Evolutionary conservation across 2,888 invertebrate species (phyloP).

Genomic region (Busseola fusca): DNA sequence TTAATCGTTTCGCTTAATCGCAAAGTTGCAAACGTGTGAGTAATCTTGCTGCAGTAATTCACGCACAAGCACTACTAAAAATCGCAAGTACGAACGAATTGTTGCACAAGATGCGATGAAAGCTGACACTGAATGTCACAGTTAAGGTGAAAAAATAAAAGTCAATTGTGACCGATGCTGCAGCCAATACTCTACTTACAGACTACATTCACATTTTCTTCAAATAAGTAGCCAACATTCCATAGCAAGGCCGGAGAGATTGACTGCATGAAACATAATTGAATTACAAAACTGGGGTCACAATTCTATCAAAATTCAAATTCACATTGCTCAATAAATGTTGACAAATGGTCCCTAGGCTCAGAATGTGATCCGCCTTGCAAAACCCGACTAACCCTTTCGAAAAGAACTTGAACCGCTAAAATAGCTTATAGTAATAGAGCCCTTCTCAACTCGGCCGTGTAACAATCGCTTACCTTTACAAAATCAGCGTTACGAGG

Average conservation of each 20-base stretch:
- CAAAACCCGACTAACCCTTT: slow-evolving; percentile 79
- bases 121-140: slow-evolving; percentile 31
- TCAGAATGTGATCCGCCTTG: slow-evolving; percentile 82
- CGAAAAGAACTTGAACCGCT: slow-evolving; percentile 70
- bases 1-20: slow-evolving; percentile 60
- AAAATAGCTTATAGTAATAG: slow-evolving; percentile 70
- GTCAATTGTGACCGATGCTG: slow-evolving; percentile 23
- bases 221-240: slow-evolving; percentile 55
- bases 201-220: slow-evolving; percentile 62
- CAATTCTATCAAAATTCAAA: slow-evolving; percentile 66
- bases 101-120: slow-evolving; percentile 44
- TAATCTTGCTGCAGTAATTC: slow-evolving; percentile 42
- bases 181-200: slow-evolving; percentile 28
- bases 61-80: slow-evolving; percentile 37
- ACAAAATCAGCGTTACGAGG: slow-evolving; percentile 67
- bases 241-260: slow-evolving; percentile 66
- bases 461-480: slow-evolving; percentile 78
- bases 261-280: slow-evolving; percentile 61
- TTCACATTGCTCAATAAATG: slow-evolving; percentile 77
- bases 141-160: slow-evolving; percentile 31
- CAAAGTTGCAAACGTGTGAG: slow-evolving; percentile 41
- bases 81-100: slow-evolving; percentile 37
- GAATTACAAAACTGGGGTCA: slow-evolving; percentile 67
- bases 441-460: slow-evolving; percentile 75
- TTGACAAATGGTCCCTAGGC: slow-evolving; percentile 77